A percentile compares a stretch with the other conserved stretches of the same genome.
phyloP scores from a whole-genome alignment of 1,140 invertebrate genomes.

The Bilobella aurantiaca region DNA sequence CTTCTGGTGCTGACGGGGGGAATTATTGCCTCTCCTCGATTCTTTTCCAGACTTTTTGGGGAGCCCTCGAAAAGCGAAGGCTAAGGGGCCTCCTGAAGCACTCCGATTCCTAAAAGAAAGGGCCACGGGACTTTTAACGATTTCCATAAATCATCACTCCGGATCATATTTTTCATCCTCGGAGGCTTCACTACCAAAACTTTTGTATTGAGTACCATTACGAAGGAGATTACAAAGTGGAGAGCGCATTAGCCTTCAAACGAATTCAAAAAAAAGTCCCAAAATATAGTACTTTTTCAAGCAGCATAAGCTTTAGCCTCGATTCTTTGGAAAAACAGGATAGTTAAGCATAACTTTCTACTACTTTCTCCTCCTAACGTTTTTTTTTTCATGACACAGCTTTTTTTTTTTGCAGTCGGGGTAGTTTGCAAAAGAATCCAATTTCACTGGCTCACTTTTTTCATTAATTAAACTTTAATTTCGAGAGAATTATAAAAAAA shows the following conservation, averaged over 20 bases:
- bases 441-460: too few relatives aligned
- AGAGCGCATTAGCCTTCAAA: neutral
- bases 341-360: too few relatives aligned
- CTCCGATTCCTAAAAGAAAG: neutral
- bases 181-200: conserved; percentile 14
- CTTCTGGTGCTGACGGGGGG: conserved; percentile 35
- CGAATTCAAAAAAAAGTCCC: neutral
- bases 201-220: conserved; percentile 13
- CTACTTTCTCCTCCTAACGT: too few relatives aligned
- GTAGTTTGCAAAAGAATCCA: too few relatives aligned
- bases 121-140: conserved; percentile 35
- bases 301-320: neutral
- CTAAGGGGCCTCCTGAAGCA: too few relatives aligned
- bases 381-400: too few relatives aligned
- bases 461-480: too few relatives aligned
- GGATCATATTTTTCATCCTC: conserved; percentile 30
- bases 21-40: conserved; percentile 36
- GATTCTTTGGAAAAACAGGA: neutral
- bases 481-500: too few relatives aligned
- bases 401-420: too few relatives aligned
- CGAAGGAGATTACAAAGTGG: neutral
- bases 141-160: conserved; percentile 36
- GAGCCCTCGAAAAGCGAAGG: too few relatives aligned
- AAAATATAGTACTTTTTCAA: neutral
- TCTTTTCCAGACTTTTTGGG: conserved; percentile 14